A percentile compares a stretch with the other conserved stretches of the same genome.
Conservation (phyloP, 1,140 invertebrate genomes). For the Dendrolimus kikuchii region DNA sequence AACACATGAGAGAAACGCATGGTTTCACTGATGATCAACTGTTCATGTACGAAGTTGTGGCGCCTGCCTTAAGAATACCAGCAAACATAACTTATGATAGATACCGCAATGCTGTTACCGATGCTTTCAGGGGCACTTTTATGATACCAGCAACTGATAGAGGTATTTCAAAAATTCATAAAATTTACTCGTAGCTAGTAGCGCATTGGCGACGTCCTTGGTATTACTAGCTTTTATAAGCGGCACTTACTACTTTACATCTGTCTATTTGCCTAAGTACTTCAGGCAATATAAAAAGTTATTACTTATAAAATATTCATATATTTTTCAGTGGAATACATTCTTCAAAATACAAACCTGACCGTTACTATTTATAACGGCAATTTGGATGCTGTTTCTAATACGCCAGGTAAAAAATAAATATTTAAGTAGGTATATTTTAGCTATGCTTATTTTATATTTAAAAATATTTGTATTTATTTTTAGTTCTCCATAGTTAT, state of each 20-base stretch:
- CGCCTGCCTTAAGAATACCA: constrained; percentile 35
- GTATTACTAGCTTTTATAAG: too few species aligned
- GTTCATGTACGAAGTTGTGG: constrained; percentile 43
- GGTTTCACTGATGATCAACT: constrained; percentile 13
- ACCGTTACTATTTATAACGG: constrained; percentile 65
- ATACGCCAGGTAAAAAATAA: constrained; percentile 50
- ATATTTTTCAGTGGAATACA: constrained; percentile 56
- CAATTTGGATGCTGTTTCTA: constrained; percentile 64
- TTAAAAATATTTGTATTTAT: too few species aligned
- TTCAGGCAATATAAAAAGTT: not conserved
- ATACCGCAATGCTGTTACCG: constrained; percentile 22
- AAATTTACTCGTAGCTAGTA: too few species aligned
- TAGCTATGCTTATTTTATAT: too few species aligned
- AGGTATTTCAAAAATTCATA: constrained; percentile 18
- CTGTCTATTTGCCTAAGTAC: constrained; percentile 17
- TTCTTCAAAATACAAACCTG: constrained; percentile 55
- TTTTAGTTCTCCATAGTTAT: too few species aligned
- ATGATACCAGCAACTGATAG: constrained; percentile 38
- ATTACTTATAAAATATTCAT: not conserved
- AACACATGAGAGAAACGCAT: constrained; percentile 22
- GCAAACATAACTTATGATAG: constrained; percentile 27
- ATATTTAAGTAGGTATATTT: too few species aligned
- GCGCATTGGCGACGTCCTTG: too few species aligned
- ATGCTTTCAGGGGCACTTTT: constrained; percentile 33
- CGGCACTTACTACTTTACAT: too few species aligned